These are phyloP conservation scores for Psittacula cyanocephala DNA, from an alignment of 2,113 vertebrate species.

Conservation along the genomic window DNA sequence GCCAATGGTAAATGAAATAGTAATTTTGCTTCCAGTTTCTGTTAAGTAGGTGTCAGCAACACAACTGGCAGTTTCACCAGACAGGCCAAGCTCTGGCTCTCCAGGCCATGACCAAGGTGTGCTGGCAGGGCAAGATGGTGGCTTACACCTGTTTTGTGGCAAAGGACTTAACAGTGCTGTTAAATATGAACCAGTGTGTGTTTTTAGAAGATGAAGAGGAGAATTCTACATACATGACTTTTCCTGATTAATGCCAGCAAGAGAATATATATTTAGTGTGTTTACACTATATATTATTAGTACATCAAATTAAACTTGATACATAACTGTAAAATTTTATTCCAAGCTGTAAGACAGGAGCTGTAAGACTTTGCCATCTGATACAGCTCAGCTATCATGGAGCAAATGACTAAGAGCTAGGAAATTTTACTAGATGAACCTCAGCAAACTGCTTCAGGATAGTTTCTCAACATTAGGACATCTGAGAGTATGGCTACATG, in stretches of 20 bases:
- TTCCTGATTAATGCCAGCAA: neutral
- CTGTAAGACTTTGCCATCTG: neutral
- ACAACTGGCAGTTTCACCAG: neutral
- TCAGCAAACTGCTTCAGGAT: neutral
- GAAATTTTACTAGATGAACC: neutral
- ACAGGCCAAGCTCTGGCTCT: neutral
- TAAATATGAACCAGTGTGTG: neutral
- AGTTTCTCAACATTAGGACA: neutral
- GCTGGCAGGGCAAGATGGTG: neutral
- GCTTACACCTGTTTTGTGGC: neutral
- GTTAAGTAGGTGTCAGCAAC: neutral
- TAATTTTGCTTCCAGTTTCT: slow-evolving; percentile 1
- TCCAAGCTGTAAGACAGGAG: neutral
- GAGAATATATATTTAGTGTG: neutral
- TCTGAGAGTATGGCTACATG: neutral
- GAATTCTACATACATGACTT: neutral
- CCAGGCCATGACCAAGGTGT: neutral
- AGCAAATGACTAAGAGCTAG: neutral
- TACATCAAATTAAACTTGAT: neutral
- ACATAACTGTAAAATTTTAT: neutral
- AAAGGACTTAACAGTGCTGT: neutral
- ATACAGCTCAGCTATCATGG: neutral
- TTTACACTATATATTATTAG: neutral
- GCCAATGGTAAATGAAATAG: neutral
- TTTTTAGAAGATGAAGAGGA: neutral